Conservation (phyloP, 2,113 vertebrate species). For the Sitta europaea region DNA sequence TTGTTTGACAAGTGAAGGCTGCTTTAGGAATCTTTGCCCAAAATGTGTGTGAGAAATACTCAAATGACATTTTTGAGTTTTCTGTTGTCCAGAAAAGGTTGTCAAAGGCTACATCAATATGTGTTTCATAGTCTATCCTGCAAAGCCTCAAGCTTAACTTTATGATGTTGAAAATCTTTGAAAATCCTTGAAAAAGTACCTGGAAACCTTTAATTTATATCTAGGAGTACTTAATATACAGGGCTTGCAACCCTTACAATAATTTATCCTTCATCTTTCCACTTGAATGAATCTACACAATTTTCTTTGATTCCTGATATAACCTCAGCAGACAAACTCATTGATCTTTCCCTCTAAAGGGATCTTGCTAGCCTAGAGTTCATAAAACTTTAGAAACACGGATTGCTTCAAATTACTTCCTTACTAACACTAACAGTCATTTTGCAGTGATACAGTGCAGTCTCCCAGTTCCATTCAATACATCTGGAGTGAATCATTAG, state of each 20-base stretch:
- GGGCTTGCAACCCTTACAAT: neutral
- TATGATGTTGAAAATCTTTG: neutral
- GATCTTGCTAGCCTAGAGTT: neutral
- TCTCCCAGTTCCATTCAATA: neutral
- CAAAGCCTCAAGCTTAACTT: neutral
- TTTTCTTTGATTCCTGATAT: neutral
- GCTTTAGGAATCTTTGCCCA: neutral
- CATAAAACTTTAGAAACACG: neutral
- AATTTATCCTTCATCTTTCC: neutral
- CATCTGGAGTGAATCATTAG: neutral
- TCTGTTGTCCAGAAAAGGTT: neutral
- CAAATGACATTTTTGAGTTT: neutral
- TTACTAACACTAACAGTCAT: neutral
- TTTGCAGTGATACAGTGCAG: neutral
- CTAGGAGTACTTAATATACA: neutral
- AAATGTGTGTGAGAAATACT: neutral
- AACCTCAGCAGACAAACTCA: neutral
- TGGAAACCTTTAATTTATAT: neutral
- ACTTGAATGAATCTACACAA: neutral
- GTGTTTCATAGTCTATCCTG: neutral
- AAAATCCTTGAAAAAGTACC: neutral
- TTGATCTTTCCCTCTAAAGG: neutral
- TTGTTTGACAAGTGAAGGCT: neutral
- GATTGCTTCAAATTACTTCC: neutral
- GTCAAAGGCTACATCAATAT: neutral